Evolutionary conservation across 1,140 invertebrate genomes (phyloP).

Genomic region (Zaprionus inermis): DNA sequence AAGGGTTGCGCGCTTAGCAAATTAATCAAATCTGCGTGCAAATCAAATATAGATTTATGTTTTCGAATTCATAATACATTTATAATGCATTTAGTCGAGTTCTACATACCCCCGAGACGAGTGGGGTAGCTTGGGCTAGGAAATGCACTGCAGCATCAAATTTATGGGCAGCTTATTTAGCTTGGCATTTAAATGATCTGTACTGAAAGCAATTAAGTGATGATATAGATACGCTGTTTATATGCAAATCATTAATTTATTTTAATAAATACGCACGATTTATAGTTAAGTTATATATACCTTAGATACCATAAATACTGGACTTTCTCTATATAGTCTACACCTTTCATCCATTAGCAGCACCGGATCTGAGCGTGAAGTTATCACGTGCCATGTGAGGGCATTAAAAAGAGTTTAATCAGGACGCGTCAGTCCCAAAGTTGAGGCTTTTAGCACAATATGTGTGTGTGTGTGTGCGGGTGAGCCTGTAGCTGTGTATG

Average conservation of each 20-base stretch:
- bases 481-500: conserved; percentile 9
- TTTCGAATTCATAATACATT: not conserved
- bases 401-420: conserved; percentile 53
- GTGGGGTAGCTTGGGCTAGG: not conserved
- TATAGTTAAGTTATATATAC: no score
- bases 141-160: not conserved
- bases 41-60: conserved; percentile 1
- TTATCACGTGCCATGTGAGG: conserved; percentile 34
- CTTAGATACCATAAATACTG: no score
- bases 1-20: not conserved
- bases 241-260: no score
- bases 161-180: not conserved
- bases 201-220: not conserved
- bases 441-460: conserved; percentile 26
- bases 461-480: conserved; percentile 4
- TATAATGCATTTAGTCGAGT: not conserved
- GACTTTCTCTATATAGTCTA: not conserved
- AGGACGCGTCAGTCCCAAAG: conserved; percentile 36
- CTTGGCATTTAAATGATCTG: not conserved
- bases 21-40: not conserved
- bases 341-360: not conserved
- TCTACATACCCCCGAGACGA: not conserved
- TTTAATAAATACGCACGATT: no score
- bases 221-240: not conserved
- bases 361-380: conserved; percentile 11